Evolutionary conservation across 2,113 vertebrate species (phyloP).

Genomic region (Podarcis muralis): DNA sequence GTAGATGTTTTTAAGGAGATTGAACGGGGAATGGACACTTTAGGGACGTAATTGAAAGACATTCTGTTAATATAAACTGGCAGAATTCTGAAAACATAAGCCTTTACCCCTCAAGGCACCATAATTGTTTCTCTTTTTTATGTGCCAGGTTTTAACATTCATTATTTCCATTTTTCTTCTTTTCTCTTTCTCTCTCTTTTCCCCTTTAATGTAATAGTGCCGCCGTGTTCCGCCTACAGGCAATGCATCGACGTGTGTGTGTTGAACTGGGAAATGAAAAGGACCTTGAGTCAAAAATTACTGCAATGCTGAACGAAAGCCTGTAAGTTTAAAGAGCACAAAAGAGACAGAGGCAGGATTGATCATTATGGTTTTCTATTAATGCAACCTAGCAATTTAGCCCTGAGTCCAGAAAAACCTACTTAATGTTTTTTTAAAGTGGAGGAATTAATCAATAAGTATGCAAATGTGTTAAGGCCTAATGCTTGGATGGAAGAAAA

Average conservation of each 20-base stretch:
- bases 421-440: neutral
- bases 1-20: neutral
- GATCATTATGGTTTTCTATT: neutral
- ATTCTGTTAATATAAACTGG: conserved; percentile 2
- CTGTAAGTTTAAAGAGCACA: conserved; percentile 76
- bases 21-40: neutral
- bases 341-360: neutral
- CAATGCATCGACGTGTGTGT: conserved; percentile 69
- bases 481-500: neutral
- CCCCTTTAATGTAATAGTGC: conserved; percentile 61
- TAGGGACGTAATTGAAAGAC: neutral
- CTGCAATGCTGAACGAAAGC: conserved; percentile 67
- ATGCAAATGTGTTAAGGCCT: neutral
- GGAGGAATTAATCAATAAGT: neutral
- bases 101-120: neutral
- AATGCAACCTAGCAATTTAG: neutral
- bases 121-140: neutral
- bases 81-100: neutral
- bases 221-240: conserved; percentile 76
- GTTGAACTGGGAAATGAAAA: conserved; percentile 76
- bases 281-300: conserved; percentile 70
- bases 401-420: neutral
- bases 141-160: neutral
- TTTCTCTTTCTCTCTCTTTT: conserved; percentile 1
- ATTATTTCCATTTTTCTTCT: neutral